Evolutionary conservation across 2,797 vertebrate species (phyloP).

Genomic region (Etheostoma perlongum): DNA sequence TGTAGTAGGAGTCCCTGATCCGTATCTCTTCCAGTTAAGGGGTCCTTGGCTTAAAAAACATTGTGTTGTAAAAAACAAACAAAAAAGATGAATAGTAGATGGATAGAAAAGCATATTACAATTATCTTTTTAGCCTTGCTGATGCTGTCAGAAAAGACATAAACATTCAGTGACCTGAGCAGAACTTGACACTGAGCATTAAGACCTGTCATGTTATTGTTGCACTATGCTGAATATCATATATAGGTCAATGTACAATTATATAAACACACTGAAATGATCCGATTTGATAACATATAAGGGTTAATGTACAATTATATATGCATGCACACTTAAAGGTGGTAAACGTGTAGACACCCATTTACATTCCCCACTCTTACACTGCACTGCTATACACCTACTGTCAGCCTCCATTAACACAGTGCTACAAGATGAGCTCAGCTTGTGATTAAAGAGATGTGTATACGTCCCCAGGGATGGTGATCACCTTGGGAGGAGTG

Average conservation of each 20-base stretch:
- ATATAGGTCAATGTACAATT: conserved; percentile 30
- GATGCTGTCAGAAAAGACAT: background rate
- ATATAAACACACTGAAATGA: background rate
- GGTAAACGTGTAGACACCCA: conserved; percentile 10
- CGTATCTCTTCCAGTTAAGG: too few species aligned
- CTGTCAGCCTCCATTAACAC: conserved; percentile 25
- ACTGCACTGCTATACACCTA: conserved; percentile 8
- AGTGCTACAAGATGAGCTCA: conserved; percentile 33
- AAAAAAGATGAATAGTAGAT: background rate
- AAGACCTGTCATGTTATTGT: background rate
- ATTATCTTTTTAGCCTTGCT: background rate
- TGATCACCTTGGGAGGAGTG: conserved; percentile 92
- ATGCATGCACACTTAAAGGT: conserved; percentile 13
- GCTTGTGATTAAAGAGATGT: conserved; percentile 42
- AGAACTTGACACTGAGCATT: conserved; percentile 7
- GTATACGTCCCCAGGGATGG: conserved; percentile 84
- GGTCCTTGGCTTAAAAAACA: too few species aligned
- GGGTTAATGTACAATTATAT: conserved; percentile 29
- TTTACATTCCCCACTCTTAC: background rate
- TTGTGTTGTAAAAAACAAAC: conserved; percentile 1
- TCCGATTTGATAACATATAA: conserved; percentile 1
- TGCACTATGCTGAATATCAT: conserved; percentile 14
- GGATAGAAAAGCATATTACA: background rate
- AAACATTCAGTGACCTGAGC: conserved; percentile 7
- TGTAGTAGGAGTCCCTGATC: too few species aligned